A percentile compares a stretch with the other conserved stretches of the same genome.
Conservation (phyloP, 2,888 invertebrate genomes). For the Atrina japonica region DNA sequence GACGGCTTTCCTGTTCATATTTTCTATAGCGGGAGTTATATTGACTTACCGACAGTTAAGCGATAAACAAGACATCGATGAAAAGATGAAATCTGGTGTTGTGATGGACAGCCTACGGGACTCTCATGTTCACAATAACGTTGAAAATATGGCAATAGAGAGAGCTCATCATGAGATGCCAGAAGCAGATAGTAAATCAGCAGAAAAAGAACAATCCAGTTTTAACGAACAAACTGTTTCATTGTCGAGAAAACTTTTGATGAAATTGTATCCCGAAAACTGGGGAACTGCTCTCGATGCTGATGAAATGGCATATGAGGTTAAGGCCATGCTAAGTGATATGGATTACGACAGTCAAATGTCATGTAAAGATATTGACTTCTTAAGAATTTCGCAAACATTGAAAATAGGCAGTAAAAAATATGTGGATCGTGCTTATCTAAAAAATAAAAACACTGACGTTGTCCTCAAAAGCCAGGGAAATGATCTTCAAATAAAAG, state of each 20-base stretch:
- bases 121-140: too few relatives aligned
- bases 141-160: too few relatives aligned
- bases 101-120: too few relatives aligned
- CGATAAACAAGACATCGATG: conserved; percentile 5
- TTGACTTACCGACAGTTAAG: conserved; percentile 35
- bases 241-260: too few relatives aligned
- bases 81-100: not conserved
- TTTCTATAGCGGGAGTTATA: conserved; percentile 34
- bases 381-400: conserved; percentile 50
- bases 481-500: conserved; percentile 63
- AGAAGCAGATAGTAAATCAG: too few relatives aligned
- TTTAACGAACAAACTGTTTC: too few relatives aligned
- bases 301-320: conserved; percentile 67
- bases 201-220: too few relatives aligned
- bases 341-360: conserved; percentile 61
- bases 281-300: conserved; percentile 68
- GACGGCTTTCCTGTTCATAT: conserved; percentile 40
- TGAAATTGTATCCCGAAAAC: conserved; percentile 59
- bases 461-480: conserved; percentile 66
- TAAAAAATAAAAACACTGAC: conserved; percentile 44
- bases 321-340: conserved; percentile 62
- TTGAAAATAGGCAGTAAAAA: conserved; percentile 58
- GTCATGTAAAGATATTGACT: conserved; percentile 69
- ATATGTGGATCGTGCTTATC: conserved; percentile 56
- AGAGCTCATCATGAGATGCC: too few relatives aligned